Evolutionary conservation across 2,888 invertebrate genomes (phyloP).

Genomic region (Nectonema munidae): DNA sequence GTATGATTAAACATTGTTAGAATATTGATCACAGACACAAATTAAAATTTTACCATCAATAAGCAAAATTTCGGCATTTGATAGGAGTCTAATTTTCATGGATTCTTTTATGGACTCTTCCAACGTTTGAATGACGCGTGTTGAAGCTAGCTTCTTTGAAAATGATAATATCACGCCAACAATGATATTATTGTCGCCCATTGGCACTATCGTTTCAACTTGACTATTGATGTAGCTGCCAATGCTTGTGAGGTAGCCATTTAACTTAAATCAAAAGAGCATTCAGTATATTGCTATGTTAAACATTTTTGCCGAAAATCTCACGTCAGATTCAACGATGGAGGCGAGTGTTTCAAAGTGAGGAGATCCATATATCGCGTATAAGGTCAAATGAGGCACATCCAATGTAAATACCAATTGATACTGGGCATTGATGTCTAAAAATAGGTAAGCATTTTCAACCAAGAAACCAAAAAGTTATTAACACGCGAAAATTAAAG

Average conservation of each 20-base stretch:
- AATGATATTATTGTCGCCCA: conserved; percentile 2
- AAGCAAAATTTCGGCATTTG: conserved; percentile 7
- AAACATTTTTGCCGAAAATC: too few relatives aligned
- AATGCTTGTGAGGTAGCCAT: too few relatives aligned
- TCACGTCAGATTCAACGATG: conserved; percentile 9
- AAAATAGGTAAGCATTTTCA: too few relatives aligned
- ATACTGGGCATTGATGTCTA: not conserved
- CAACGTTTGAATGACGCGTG: not conserved
- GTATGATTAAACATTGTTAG: too few relatives aligned
- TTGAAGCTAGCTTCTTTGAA: not conserved
- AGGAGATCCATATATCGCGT: not conserved
- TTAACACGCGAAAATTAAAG: too few relatives aligned
- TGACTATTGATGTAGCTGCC: conserved; percentile 1
- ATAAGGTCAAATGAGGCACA: conserved; percentile 2
- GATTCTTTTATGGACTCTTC: conserved; percentile 7
- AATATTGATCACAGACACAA: too few relatives aligned
- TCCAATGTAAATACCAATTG: conserved; percentile 8
- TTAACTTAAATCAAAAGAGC: too few relatives aligned
- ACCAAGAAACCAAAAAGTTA: too few relatives aligned
- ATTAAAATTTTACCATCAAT: not conserved
- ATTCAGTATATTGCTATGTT: too few relatives aligned
- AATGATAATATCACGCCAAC: conserved; percentile 2
- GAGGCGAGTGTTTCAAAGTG: conserved; percentile 7
- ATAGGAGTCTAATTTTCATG: conserved; percentile 1
- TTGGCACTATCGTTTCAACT: conserved; percentile 1